Evolutionary conservation across 37 sponge, comb jelly and placozoan genomes (phyloP).

Genomic region (Lycopodina hypogea): DNA sequence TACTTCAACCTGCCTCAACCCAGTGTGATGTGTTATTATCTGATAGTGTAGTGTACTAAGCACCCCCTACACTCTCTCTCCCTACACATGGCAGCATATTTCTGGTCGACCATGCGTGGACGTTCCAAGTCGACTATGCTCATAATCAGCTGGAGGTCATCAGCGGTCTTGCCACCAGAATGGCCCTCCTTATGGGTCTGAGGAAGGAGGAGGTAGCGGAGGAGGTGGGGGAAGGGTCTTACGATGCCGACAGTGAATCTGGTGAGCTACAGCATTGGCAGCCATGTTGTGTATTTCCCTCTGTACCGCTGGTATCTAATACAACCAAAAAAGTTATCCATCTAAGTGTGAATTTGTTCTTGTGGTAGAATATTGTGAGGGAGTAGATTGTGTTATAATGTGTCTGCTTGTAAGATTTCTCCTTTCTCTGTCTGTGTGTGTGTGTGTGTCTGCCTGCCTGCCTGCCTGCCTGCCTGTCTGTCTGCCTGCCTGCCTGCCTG

Average conservation of each 20-base stretch:
- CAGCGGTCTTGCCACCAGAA: conserved; percentile 70
- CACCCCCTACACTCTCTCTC: too few species aligned
- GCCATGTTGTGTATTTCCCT: not conserved
- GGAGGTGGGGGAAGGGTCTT: conserved; percentile 10
- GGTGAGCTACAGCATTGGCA: not conserved
- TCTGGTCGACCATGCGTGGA: conserved; percentile 94
- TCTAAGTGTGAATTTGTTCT: too few species aligned
- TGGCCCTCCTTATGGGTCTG: conserved; percentile 66
- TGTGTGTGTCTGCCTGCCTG: too few species aligned
- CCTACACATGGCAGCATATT: conserved; percentile 52
- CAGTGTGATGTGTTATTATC: too few species aligned
- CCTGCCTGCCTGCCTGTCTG: too few species aligned
- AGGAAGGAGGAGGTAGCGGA: not conserved
- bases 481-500: too few species aligned
- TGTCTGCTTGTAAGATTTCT: too few species aligned
- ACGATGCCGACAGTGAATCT: conserved; percentile 38
- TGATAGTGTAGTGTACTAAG: too few species aligned
- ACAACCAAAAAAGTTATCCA: not conserved
- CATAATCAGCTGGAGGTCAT: conserved; percentile 52
- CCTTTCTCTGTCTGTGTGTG: too few species aligned
- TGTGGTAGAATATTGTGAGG: too few species aligned
- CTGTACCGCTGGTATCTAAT: not conserved
- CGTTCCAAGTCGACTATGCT: conserved; percentile 64
- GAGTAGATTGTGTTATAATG: too few species aligned
- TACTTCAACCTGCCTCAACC: too few species aligned